Base-by-base conservation (phyloP, 2,797 vertebrate genomes). In the Mormyrus hasselquistii region DNA sequence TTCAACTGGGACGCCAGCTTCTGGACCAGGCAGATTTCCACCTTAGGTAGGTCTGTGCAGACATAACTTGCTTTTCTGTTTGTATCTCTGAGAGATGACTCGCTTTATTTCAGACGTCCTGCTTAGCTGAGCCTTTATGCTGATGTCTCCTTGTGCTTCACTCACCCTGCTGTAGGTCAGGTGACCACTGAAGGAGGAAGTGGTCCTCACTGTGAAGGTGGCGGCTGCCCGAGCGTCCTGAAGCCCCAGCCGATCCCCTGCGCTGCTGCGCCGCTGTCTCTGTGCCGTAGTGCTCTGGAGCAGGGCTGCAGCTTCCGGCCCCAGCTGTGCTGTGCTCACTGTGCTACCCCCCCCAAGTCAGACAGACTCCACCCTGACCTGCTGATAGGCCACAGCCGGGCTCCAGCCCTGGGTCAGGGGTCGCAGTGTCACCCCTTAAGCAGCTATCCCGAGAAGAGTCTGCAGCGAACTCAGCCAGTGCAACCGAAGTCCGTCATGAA, bases 1-100 rank as follows among this genome's bases (percentile, higher is more conserved):
- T 99, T 99, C 93, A 96, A 97, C 90, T 99, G 99, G 99, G 99
- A 99, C 90, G 97, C 98, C 14, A 97, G 98, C 92, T 98, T 97
- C 92, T 99, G 99, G 98, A 98, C 97, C 16, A 98, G 99, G 92
- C 97, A 99, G 90, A 96, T 99, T 90, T 97, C 98, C 88, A 97
- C 92, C 91, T 93, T 99, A 90, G 99, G 98, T 99, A 94, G 29
- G 90, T 34, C 29, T 34, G 29, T 38, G 29, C 50, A 44, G 47
- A 55, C 34, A 16, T 76, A 2, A 14, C 57, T 8, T 34, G 47
- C 52, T 29, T 86, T 86, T 53, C 49, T 9, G 9, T 34, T 5
- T 47, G 34, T 14, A 25, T 25, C 73, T 52, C 22, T 25, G 29
- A n/a, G 38, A 29, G 29, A 34, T 14, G 55, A 79, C 47, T 79